Evolutionary conservation across 1,140 invertebrate genomes (phyloP).

Genomic region (Mya arenaria): DNA sequence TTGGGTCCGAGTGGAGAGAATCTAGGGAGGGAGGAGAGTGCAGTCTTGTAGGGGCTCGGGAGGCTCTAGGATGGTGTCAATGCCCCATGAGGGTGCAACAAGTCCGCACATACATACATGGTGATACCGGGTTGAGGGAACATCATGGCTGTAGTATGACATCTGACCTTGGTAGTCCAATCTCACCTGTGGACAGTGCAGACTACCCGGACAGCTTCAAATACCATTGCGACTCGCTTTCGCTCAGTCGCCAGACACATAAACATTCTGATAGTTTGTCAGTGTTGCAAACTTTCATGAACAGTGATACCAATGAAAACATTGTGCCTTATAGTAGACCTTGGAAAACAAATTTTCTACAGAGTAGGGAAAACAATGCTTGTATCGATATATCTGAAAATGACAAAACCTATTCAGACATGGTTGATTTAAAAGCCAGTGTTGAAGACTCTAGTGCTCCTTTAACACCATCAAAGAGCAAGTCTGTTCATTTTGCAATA

Average conservation of each 20-base stretch:
- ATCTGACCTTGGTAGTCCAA: no score
- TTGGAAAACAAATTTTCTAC: background rate
- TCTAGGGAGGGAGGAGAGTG: no score
- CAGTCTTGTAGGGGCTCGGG: no score
- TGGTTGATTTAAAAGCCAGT: background rate
- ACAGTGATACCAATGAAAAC: background rate
- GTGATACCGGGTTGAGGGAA: no score
- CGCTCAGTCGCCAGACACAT: background rate
- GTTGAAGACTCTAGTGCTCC: background rate
- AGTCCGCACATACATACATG: no score
- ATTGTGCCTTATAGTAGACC: background rate
- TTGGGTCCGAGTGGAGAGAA: no score
- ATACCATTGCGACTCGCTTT: background rate
- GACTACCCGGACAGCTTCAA: background rate
- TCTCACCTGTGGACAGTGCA: no score
- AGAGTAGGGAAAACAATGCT: no score
- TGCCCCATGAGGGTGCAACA: no score
- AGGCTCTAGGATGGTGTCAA: no score
- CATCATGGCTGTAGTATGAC: no score
- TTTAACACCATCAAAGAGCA: constrained; percentile 17
- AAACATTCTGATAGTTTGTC: background rate
- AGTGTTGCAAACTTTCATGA: background rate
- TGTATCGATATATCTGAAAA: background rate
- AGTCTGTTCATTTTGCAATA: constrained; percentile 67
- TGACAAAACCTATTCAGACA: background rate